phyloP scores from a whole-genome alignment of 23 tunicate genomes.

The Halocynthia roretzi region DNA sequence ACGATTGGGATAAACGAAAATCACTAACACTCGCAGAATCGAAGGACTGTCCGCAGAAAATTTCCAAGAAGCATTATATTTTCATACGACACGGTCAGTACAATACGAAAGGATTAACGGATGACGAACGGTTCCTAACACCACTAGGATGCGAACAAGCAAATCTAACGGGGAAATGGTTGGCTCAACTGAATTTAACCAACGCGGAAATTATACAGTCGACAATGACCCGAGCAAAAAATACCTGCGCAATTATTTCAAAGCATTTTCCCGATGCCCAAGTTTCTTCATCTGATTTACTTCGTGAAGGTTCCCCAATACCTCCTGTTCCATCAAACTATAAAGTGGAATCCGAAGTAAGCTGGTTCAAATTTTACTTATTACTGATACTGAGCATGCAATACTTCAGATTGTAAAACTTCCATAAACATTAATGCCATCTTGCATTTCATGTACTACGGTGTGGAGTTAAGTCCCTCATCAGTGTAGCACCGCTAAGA shows the following conservation, averaged over 20 bases:
- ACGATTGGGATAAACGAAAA: constrained; percentile 25
- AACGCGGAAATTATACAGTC: constrained; percentile 31
- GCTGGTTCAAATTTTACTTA: neutral
- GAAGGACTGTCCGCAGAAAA: too few relatives aligned
- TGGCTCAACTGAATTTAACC: constrained; percentile 45
- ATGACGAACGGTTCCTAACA: constrained; percentile 50
- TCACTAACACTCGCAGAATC: neutral
- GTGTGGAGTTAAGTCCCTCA: too few relatives aligned
- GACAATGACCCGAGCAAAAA: constrained; percentile 73
- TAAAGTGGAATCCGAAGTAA: constrained; percentile 39
- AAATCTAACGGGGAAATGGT: constrained; percentile 44
- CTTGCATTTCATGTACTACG: too few relatives aligned
- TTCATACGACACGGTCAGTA: constrained; percentile 92
- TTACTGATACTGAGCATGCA: too few relatives aligned
- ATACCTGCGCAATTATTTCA: constrained; percentile 60
- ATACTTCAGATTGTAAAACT: too few relatives aligned
- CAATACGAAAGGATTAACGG: constrained; percentile 36
- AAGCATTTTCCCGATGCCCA: constrained; percentile 21
- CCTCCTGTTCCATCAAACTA: constrained; percentile 70
- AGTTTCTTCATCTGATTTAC: constrained; percentile 19
- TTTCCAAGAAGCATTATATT: constrained; percentile 26
- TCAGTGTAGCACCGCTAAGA: too few relatives aligned
- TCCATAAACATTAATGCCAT: too few relatives aligned
- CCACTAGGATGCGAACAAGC: constrained; percentile 78
- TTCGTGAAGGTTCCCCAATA: constrained; percentile 87